phyloP scores from a whole-genome alignment of 2,888 invertebrate genomes.

The Chloroclystis v-ata region DNA sequence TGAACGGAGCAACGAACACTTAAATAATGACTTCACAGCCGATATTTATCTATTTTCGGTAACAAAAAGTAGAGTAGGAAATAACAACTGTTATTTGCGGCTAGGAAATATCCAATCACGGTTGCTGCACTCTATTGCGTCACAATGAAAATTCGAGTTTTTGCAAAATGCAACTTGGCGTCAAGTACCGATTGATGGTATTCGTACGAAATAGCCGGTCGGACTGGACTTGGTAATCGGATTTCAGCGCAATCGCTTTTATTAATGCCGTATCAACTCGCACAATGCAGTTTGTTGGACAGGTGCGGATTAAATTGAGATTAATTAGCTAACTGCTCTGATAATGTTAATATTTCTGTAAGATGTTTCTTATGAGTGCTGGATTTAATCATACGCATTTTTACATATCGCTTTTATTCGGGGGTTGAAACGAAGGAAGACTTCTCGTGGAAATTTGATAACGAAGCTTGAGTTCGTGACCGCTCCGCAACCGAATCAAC shows the following conservation, averaged over 20 bases:
- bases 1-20: neutral
- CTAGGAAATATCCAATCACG: conserved; percentile 23
- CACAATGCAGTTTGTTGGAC: conserved; percentile 32
- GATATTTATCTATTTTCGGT: conserved; percentile 5
- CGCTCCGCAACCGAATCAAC: too few relatives aligned
- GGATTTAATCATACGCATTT: too few relatives aligned
- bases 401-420: too few relatives aligned
- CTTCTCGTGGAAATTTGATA: too few relatives aligned
- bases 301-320: neutral
- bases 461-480: too few relatives aligned
- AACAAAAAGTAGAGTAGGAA: conserved; percentile 18
- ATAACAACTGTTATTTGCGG: conserved; percentile 20
- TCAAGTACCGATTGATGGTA: conserved; percentile 38
- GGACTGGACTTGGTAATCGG: conserved; percentile 44
- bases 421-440: too few relatives aligned
- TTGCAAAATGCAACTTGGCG: conserved; percentile 28
- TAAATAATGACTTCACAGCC: conserved; percentile 4
- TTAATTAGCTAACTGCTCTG: neutral
- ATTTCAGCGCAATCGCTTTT: conserved; percentile 45
- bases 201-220: conserved; percentile 40
- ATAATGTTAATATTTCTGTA: neutral
- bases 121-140: conserved; percentile 21
- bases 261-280: conserved; percentile 36
- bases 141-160: conserved; percentile 26
- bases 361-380: neutral